A percentile compares a stretch with the other conserved stretches of the same genome.
Evolutionary conservation across 2,888 invertebrate species (phyloP).

Genomic region (Sinodicranocentrus sp.): DNA sequence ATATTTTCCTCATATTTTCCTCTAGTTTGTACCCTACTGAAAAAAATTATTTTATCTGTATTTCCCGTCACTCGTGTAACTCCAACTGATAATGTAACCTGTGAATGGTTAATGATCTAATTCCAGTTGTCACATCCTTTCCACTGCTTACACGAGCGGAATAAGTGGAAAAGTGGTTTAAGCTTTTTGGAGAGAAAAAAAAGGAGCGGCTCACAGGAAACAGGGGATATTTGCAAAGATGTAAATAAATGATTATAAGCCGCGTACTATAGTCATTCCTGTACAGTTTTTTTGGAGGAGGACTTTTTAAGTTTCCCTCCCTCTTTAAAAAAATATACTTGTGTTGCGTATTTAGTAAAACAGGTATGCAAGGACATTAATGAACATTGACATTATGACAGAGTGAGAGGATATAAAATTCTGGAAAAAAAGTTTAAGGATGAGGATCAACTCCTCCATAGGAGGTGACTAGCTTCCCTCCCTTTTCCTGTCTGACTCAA

Average conservation of each 20-base stretch:
- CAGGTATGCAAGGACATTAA: no score
- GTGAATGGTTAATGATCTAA: conserved; percentile 27
- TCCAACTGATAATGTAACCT: conserved; percentile 28
- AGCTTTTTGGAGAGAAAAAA: not conserved
- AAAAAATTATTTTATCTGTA: conserved; percentile 12
- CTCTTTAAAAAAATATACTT: no score
- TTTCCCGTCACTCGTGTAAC: conserved; percentile 20
- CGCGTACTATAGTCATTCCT: no score
- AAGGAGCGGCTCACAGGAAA: not conserved
- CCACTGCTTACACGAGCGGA: conserved; percentile 18
- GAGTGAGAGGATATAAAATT: no score
- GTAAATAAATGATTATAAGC: no score
- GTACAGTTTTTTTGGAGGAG: no score
- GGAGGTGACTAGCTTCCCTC: not conserved
- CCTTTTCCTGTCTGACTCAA: conserved; percentile 1
- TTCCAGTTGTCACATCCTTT: conserved; percentile 25
- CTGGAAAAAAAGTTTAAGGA: no score
- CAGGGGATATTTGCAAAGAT: no score
- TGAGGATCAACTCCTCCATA: not conserved
- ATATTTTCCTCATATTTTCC: not conserved
- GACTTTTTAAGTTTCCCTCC: no score
- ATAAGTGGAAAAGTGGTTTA: not conserved
- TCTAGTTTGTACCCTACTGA: not conserved
- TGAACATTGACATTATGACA: no score
- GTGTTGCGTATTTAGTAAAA: no score